Conservation (phyloP, 2,797 vertebrate genomes). For the Phrynocephalus forsythii region DNA sequence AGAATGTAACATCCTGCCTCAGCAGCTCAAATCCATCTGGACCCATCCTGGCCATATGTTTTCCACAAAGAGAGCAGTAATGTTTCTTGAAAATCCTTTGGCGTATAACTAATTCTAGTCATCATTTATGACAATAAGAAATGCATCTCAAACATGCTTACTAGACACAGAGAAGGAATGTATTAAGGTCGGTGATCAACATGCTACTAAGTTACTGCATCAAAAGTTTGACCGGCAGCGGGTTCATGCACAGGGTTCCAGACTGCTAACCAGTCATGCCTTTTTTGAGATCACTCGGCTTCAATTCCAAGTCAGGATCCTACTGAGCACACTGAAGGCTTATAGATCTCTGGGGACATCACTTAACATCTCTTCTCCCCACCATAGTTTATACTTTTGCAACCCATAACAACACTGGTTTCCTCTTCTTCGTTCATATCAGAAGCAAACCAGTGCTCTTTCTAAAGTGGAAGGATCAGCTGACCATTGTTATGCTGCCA, state of each 20-base stretch:
- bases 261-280: not conserved
- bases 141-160: slow-evolving; percentile 24
- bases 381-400: not conserved
- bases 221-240: not conserved
- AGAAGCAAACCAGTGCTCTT: no score
- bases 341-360: not conserved
- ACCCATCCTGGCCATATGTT: slow-evolving; percentile 38
- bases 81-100: slow-evolving; percentile 45
- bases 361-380: not conserved
- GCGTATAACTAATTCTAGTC: slow-evolving; percentile 33
- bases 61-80: slow-evolving; percentile 36
- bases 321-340: not conserved
- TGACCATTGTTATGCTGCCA: no score
- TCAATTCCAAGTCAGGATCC: not conserved
- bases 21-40: slow-evolving; percentile 40
- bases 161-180: no score
- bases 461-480: no score
- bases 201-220: slow-evolving; percentile 5
- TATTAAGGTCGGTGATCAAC: not conserved
- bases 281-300: not conserved
- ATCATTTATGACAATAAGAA: slow-evolving; percentile 6
- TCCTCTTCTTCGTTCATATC: not conserved
- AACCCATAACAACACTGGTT: no score
- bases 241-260: not conserved
- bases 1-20: slow-evolving; percentile 32